Base-by-base conservation (phyloP, 2,888 invertebrate species). In the Trachelus troglodyta region DNA sequence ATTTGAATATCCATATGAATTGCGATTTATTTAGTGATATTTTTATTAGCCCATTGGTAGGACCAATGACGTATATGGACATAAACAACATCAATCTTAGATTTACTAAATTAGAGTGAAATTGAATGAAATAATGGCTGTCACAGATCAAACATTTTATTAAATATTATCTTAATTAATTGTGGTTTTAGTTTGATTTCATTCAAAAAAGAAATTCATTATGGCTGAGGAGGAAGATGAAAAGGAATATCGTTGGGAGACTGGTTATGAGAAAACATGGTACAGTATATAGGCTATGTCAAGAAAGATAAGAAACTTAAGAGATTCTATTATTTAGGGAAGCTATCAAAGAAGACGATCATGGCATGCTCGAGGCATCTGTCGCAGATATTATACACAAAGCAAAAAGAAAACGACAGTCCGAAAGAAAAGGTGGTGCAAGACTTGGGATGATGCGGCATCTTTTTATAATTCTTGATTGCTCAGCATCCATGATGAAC, bases 391-490 rank as follows among this genome's bases (percentile, higher is more conserved):
- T 98, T 84, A 96, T 99, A 77, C 97, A 97, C 89, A 96, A 96
- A 89, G 97, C 98, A 0, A 97, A 97, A 90, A 94, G 97, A 56
- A 96, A 96, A 89, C 93, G 96, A 0, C 95, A 95, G 81, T 93
- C 94, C 68, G 94, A 95, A 73, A 95, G 95, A 82, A 93, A 94
- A 80, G 94, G 95, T 12, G 96, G 97, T 82, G 95, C 97, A 73
- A 95, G 98, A 79, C 94, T 99, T 56, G 99, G 99, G 69, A 99
- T 99, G 98, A 99, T 99, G 99, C 94, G 99, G 75, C 99, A 99
- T 92, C 92, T 99, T 77, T 97, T 96, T 89, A 92, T 99, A 3
- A 94, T 99, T 34, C 92, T 99, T 4, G 99, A 99, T 91, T 96
- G 97, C 90, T 99, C 99, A 0, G 96, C 97, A 88, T 95, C 98